Evolutionary conservation across 2,113 vertebrate genomes (phyloP).

Genomic region (Cyanoramphus novaezelandiae): DNA sequence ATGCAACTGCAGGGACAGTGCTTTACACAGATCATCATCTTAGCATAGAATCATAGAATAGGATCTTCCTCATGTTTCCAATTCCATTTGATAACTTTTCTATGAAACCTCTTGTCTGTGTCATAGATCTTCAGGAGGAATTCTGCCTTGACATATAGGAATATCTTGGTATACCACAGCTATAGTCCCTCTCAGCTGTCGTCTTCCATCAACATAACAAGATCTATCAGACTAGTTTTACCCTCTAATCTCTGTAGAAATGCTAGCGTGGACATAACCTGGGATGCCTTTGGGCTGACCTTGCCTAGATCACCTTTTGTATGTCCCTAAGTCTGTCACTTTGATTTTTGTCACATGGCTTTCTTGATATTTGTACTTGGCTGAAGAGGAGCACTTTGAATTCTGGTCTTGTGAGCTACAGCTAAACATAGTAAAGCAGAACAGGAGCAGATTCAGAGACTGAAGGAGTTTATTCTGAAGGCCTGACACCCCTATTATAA

Average conservation of each 20-base stretch:
- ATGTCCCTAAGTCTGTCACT: background rate
- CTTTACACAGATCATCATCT: background rate
- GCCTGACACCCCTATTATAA: background rate
- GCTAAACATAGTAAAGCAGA: background rate
- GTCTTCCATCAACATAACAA: background rate
- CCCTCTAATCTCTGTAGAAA: background rate
- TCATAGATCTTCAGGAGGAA: background rate
- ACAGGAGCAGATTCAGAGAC: background rate
- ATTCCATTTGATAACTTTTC: background rate
- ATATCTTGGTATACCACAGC: background rate
- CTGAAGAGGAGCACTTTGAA: background rate
- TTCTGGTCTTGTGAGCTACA: background rate
- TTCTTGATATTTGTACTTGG: background rate
- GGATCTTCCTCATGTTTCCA: background rate
- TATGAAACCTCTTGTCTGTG: background rate
- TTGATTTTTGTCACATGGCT: background rate
- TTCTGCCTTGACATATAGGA: background rate
- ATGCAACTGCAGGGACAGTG: background rate
- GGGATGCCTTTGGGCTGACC: background rate
- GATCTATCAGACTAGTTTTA: background rate
- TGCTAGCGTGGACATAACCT: background rate
- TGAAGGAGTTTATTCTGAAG: background rate
- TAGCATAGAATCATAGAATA: too few relatives aligned
- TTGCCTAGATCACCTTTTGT: accelerated
- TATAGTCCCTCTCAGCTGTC: background rate